These are phyloP conservation scores for Chrysodeixis includens DNA, from an alignment of 2,888 invertebrate species.

Conservation along the genomic window DNA sequence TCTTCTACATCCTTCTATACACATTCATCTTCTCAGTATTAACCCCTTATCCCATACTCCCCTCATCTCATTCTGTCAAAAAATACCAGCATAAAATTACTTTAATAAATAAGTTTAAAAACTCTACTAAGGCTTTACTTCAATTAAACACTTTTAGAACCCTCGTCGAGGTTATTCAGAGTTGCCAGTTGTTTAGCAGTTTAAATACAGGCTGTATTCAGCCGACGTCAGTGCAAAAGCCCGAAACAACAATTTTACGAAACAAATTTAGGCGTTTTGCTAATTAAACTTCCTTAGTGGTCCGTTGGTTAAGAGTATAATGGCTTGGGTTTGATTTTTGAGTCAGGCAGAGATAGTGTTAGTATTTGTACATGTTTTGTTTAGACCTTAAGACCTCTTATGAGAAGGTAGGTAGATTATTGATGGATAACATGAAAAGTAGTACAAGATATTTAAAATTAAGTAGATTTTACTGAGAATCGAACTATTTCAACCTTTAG, in stretches of 20 bases:
- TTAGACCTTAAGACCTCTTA: too few relatives aligned
- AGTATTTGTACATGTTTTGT: too few relatives aligned
- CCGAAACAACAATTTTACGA: conserved; percentile 2
- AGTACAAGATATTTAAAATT: too few relatives aligned
- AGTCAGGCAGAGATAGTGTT: background rate
- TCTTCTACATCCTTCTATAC: too few relatives aligned
- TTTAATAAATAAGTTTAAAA: conserved; percentile 1
- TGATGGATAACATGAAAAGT: too few relatives aligned
- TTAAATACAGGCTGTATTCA: conserved; percentile 11
- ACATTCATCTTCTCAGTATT: too few relatives aligned
- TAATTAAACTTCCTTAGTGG: background rate
- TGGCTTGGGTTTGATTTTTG: background rate
- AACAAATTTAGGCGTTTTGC: conserved; percentile 5
- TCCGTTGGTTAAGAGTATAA: background rate
- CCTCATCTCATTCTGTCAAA: too few relatives aligned
- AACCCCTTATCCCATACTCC: too few relatives aligned
- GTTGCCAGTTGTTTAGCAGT: conserved; percentile 15
- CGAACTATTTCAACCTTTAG: too few relatives aligned
- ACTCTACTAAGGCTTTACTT: background rate
- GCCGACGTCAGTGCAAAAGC: background rate
- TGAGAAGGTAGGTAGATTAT: too few relatives aligned
- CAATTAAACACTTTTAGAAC: background rate
- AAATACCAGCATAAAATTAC: background rate
- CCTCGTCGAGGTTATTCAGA: conserved; percentile 12
- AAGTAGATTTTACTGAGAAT: too few relatives aligned